phyloP scores from a whole-genome alignment of 2,888 invertebrate genomes.

The Diarsia rubi region DNA sequence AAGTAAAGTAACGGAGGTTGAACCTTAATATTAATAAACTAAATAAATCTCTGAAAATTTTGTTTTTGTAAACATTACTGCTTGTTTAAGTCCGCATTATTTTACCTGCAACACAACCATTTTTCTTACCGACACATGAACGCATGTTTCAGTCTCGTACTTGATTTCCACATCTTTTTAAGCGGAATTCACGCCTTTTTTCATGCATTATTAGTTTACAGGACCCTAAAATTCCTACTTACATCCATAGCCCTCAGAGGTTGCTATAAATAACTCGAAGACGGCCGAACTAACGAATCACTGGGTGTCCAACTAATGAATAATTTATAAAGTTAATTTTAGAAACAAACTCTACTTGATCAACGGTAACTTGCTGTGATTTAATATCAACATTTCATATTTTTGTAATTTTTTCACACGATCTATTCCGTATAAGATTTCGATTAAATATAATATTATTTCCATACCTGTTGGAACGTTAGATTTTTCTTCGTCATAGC shows the following conservation, averaged over 20 bases:
- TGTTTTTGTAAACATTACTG: not conserved
- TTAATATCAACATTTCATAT: slow-evolving; percentile 26
- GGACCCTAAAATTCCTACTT: slow-evolving; percentile 28
- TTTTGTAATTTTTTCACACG: slow-evolving; percentile 40
- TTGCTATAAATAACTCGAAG: slow-evolving; percentile 45
- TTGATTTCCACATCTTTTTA: not conserved
- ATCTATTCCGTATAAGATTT: slow-evolving; percentile 21
- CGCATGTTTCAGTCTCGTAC: not conserved
- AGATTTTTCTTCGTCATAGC: not conserved
- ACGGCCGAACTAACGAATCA: slow-evolving; percentile 24
- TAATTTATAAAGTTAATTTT: slow-evolving; percentile 47
- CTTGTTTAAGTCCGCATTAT: not conserved
- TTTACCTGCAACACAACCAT: not conserved
- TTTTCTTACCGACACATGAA: not conserved
- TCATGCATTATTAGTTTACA: not conserved
- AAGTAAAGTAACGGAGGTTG: slow-evolving; percentile 20
- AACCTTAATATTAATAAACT: not conserved
- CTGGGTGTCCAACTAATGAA: slow-evolving; percentile 31
- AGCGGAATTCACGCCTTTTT: not conserved
- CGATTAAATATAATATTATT: slow-evolving; percentile 14
- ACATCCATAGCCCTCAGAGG: slow-evolving; percentile 3
- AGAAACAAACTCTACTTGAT: slow-evolving; percentile 25
- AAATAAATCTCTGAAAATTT: not conserved
- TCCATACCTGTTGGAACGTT: slow-evolving; percentile 2
- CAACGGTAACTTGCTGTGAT: slow-evolving; percentile 25